Evolutionary conservation across 2,797 vertebrate species (phyloP), one percentile per base, ranked within the genome.

Genomic region (Acanthopagrus latus): DNA sequence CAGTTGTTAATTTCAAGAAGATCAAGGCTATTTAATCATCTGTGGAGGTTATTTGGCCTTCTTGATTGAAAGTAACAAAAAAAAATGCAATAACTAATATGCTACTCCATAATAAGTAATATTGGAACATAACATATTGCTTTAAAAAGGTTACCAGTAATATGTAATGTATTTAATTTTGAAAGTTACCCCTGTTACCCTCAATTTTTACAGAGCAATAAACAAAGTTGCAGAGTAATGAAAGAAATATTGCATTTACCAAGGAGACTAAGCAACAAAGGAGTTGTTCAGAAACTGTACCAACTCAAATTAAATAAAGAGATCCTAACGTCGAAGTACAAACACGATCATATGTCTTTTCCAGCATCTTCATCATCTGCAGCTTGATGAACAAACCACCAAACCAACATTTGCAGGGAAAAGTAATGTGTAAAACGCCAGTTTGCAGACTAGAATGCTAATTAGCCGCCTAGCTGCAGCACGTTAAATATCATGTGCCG

Each of bases 401-500:
- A 23, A 67, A 13, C 16, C 17, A 52, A 27, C 12, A 16, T 7
- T 54, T 14, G 23, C 13, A 10, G 43, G 7, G 20, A 13, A 38
- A 27, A 12, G 25, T 38, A 7, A 7, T 16, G 29, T 23, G 50
- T n/a, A 16, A 38, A 33, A 65, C 3, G 2, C 17, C 64, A 67
- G 29, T 41, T 67, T 21, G 16, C n/a, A 41, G 4, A n/a, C 33
- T 43, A 43, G 12, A 43, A 17, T 17, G 33, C 29, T 21, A 41
- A 52, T 62, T n/a, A 66, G 29, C 33, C 12, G 12, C 51, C 25
- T 14, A 20, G 38, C 65, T 55, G 51, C 51, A 27, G 38, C 46
- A 50, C 62, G 50, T 50, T 64, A 29, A 48, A 57, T 17, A 33
- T 27, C 59, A 44, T 55, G 65, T 43, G 16, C 38, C n/a, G 17